Evolutionary conservation across 37 sponge, comb jelly and placozoan species (phyloP).

Genomic region (Halichondria panicea): DNA sequence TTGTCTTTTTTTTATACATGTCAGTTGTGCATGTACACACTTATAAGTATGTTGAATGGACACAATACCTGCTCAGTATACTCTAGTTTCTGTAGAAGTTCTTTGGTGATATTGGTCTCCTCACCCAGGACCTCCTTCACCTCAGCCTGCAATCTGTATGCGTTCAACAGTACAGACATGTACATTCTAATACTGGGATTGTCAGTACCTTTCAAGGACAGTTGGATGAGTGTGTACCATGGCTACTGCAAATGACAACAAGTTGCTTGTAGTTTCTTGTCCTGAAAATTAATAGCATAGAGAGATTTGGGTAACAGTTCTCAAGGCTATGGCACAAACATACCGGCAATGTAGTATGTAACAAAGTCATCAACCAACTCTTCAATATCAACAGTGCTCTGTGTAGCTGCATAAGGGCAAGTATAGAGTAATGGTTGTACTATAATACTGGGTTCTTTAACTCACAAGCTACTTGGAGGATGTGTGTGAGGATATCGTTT

Average conservation of each 20-base stretch:
- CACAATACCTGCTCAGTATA: conserved; percentile 7
- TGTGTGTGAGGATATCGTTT: no score
- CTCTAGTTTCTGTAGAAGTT: background rate
- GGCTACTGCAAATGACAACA: background rate
- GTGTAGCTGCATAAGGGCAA: background rate
- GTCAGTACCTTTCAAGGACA: background rate
- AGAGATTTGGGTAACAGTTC: no score
- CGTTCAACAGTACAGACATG: no score
- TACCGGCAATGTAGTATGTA: conserved; percentile 29
- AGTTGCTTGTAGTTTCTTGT: background rate
- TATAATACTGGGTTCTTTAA: no score
- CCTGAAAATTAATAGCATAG: background rate
- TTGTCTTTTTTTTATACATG: background rate
- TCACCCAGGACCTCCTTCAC: conserved; percentile 7
- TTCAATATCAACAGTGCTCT: conserved; percentile 3
- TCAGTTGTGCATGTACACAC: background rate
- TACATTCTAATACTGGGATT: no score
- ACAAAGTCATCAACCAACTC: conserved; percentile 20
- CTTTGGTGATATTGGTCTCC: background rate
- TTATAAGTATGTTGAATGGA: no score
- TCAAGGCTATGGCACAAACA: no score
- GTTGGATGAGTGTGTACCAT: background rate
- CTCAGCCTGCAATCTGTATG: no score
- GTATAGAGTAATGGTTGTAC: background rate
- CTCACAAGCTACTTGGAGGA: conserved; percentile 6